Evolutionary conservation across 1,140 invertebrate species (phyloP).

Genomic region (Neoseiulus cucumeris): DNA sequence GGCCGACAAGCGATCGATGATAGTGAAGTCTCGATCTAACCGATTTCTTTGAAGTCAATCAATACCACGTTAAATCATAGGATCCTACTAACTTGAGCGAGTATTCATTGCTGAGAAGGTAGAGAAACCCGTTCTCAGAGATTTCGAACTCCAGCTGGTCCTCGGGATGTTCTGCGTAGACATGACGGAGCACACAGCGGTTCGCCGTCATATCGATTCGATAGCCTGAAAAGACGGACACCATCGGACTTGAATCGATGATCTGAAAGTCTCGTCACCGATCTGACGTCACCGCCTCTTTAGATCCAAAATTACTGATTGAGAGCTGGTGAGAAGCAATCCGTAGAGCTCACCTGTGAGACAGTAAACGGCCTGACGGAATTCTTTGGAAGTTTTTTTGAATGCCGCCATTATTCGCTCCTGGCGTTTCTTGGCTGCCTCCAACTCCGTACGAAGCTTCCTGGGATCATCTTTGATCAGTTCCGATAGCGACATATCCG

Average conservation of each 20-base stretch:
- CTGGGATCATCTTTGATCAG: neutral
- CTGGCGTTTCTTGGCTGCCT: neutral
- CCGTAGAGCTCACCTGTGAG: neutral
- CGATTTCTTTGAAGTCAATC: too few relatives aligned
- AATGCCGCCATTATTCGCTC: neutral
- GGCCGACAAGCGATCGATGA: too few relatives aligned
- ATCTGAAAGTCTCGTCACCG: neutral
- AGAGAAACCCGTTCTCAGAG: neutral
- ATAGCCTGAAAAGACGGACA: neutral
- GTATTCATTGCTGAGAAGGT: neutral
- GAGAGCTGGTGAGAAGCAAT: too few relatives aligned
- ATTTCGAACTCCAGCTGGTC: constrained; percentile 5
- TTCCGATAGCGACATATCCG: neutral
- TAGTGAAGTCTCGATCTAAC: too few relatives aligned
- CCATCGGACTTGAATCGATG: neutral
- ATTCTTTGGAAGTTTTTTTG: neutral
- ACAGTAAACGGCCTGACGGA: neutral
- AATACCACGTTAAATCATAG: neutral
- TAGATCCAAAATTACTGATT: too few relatives aligned
- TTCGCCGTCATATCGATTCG: constrained; percentile 2
- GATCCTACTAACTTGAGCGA: neutral
- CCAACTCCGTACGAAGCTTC: neutral
- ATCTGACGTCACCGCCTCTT: too few relatives aligned
- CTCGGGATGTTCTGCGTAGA: neutral
- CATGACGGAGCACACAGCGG: neutral